Evolutionary conservation across 2,888 invertebrate species (phyloP), one percentile per base, ranked within the genome.

Genomic region (Pheosia tremula): DNA sequence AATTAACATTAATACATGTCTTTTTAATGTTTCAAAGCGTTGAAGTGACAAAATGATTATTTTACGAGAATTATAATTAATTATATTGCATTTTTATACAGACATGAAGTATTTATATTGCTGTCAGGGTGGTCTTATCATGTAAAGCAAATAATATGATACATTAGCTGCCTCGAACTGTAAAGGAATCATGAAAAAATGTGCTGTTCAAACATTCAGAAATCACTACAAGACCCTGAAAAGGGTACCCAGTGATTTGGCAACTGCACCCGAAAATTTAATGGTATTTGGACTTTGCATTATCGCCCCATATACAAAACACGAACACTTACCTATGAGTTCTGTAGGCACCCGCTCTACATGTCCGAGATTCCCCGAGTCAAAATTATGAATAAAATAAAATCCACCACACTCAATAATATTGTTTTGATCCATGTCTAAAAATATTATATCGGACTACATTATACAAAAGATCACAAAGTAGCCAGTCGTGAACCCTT

Each of bases 321-420:
- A 63, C 55, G 24, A 24, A 62, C 53, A 82, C 90, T 93, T 86
- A 95, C 95, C 94, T 75, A 94, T 94, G 73, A 94, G 92, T 82
- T 94, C 94, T 83, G 92, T 93, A 56, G 95, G 93, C 62, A 96
- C 96, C 80, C 95, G 94, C 86, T 98, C 97, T 59, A 98, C 98
- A 90, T 95, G 95, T 60, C 96, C 96, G 77, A 98, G 94, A 93
- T 98, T 98, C 64, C 97, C 98, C 54, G 98, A 98, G 89, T 98
- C 98, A 94, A 98, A 98, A 87, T 97, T 96, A 77, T 97, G 97
- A 77, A 96, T 96, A 91, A 98, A 98, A 77, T 95, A 94, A 90
- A 98, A 97, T 77, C 96, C 96, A 78, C 95, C 96, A 85, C 96
- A 95, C 81, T 94, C 94, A 75, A 96, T 91, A 79, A 89, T 84